Conservation (phyloP, 1,140 invertebrate species). For the Thalassaphorura encarpata region DNA sequence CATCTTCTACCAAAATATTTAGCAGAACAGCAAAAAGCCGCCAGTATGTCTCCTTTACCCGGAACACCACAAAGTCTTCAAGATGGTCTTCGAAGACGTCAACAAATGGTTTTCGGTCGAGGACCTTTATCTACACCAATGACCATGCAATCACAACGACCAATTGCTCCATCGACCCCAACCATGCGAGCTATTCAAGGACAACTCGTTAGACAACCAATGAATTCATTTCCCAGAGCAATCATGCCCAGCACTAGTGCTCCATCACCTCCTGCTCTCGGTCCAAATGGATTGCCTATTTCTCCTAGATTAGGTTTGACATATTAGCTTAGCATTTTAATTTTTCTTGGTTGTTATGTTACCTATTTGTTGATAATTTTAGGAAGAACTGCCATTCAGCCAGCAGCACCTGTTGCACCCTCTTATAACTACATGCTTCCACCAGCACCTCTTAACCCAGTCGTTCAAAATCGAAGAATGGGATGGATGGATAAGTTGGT, state of each 20-base stretch:
- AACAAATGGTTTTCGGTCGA: not conserved
- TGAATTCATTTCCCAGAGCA: conserved; percentile 1
- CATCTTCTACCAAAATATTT: conserved; percentile 41
- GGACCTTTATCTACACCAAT: conserved; percentile 4
- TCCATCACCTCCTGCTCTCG: too few species aligned
- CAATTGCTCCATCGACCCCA: not conserved
- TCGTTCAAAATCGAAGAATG: conserved; percentile 42
- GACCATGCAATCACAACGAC: not conserved
- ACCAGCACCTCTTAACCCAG: conserved; percentile 20
- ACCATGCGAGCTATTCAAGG: conserved; percentile 5
- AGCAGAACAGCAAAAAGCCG: conserved; percentile 18
- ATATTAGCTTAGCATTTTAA: too few species aligned
- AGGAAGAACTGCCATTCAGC: too few species aligned
- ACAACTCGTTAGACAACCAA: conserved; percentile 7
- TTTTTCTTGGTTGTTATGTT: too few species aligned
- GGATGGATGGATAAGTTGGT: conserved; percentile 73
- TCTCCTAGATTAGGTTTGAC: too few species aligned
- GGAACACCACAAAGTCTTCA: conserved; percentile 7
- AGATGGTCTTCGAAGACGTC: conserved; percentile 15
- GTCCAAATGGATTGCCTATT: too few species aligned
- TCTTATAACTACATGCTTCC: conserved; percentile 29
- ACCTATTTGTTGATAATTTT: too few species aligned
- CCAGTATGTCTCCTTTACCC: conserved; percentile 11
- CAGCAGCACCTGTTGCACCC: too few species aligned
- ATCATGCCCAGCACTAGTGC: conserved; percentile 11